A percentile compares a stretch with the other conserved stretches of the same genome.
These are phyloP conservation scores for Micrastur ruficollis DNA, from an alignment of 2,797 vertebrate genomes.

Conservation along the genomic window DNA sequence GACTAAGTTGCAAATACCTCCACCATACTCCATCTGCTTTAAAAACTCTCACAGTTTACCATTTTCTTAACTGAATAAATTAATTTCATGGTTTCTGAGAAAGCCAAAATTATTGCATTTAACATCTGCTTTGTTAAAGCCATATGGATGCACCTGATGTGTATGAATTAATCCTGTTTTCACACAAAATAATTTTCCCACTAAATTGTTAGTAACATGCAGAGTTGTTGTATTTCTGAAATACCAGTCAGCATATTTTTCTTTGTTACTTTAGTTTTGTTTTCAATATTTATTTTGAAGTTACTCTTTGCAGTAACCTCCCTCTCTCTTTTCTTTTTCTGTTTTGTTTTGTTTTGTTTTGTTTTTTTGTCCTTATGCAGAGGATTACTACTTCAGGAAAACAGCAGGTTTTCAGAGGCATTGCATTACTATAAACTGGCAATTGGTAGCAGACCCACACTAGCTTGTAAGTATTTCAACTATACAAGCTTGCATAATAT, in stretches of 20 bases:
- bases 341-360: not conserved
- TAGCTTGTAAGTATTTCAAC: slow-evolving; percentile 92
- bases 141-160: not conserved
- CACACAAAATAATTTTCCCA: not conserved
- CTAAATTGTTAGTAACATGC: not conserved
- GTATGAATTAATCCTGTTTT: not conserved
- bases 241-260: not conserved
- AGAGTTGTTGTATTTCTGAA: not conserved
- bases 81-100: not conserved
- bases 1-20: not conserved
- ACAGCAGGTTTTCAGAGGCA: slow-evolving; percentile 94
- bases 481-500: not conserved
- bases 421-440: slow-evolving; percentile 98
- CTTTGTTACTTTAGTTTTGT: not conserved
- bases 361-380: slow-evolving; percentile 72
- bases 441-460: slow-evolving; percentile 94
- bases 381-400: slow-evolving; percentile 97
- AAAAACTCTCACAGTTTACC: not conserved
- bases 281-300: not conserved
- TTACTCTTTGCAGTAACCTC: not conserved
- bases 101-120: not conserved
- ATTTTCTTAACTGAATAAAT: not conserved
- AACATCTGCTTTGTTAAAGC: not conserved
- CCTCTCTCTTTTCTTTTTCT: not conserved
- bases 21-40: not conserved